phyloP scores from a whole-genome alignment of 2,888 invertebrate species.

The Anaspis maculata region DNA sequence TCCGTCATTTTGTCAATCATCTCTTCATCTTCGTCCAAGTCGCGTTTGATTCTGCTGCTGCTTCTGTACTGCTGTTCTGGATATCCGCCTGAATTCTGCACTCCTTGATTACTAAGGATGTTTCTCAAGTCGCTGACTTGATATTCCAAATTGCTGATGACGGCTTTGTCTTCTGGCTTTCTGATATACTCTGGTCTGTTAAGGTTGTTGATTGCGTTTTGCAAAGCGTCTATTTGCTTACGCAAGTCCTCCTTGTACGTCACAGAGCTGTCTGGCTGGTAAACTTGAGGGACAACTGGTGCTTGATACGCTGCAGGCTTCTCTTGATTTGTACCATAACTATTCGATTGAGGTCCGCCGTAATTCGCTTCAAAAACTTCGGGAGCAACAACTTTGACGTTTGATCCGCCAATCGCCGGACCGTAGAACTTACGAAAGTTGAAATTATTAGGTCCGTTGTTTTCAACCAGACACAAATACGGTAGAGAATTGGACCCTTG shows the following conservation, averaged over 20 bases:
- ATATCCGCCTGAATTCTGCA: neutral
- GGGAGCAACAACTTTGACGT: too few relatives aligned
- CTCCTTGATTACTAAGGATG: slow-evolving; percentile 18
- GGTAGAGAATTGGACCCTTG: too few relatives aligned
- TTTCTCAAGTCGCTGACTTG: slow-evolving; percentile 31
- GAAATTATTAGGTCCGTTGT: slow-evolving; percentile 2
- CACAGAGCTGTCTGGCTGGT: slow-evolving; percentile 2
- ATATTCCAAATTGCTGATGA: slow-evolving; percentile 27
- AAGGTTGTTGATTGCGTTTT: slow-evolving; percentile 29
- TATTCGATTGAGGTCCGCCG: neutral
- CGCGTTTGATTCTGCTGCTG: slow-evolving; percentile 3
- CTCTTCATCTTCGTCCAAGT: neutral
- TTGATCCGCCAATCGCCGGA: too few relatives aligned
- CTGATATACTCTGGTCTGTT: slow-evolving; percentile 29
- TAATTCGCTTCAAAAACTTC: too few relatives aligned
- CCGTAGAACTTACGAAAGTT: slow-evolving; percentile 4
- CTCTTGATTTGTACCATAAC: neutral
- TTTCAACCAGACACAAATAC: too few relatives aligned
- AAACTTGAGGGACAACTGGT: neutral
- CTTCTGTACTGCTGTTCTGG: neutral
- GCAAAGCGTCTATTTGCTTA: slow-evolving; percentile 30
- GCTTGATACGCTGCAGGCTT: neutral
- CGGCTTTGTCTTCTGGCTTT: slow-evolving; percentile 28
- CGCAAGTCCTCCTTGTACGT: slow-evolving; percentile 24
- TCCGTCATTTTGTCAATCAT: slow-evolving; percentile 4